Evolutionary conservation across 2,797 vertebrate species (phyloP).

Genomic region (Clarias pachynema): DNA sequence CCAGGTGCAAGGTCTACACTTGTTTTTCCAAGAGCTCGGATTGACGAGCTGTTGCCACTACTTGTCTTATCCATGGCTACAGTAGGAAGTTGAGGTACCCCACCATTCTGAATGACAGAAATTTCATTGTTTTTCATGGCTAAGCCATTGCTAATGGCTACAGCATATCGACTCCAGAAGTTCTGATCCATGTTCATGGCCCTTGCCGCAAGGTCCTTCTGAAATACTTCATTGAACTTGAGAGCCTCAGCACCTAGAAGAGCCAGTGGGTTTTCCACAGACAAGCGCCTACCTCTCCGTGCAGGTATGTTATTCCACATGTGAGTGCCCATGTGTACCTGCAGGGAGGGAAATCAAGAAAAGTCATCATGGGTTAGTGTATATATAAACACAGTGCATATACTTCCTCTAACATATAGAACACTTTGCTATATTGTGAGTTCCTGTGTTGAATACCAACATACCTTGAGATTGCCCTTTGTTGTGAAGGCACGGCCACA

Average conservation of each 20-base stretch:
- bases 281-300: slow-evolving; percentile 89
- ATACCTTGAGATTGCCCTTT: slow-evolving; percentile 98
- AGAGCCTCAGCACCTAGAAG: slow-evolving; percentile 86
- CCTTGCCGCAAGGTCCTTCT: slow-evolving; percentile 90
- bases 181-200: slow-evolving; percentile 92
- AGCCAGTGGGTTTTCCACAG: slow-evolving; percentile 93
- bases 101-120: slow-evolving; percentile 95
- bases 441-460: not conserved
- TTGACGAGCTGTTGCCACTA: slow-evolving; percentile 78
- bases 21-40: slow-evolving; percentile 84
- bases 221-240: slow-evolving; percentile 93
- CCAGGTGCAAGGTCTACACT: slow-evolving; percentile 81
- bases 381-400: not conserved
- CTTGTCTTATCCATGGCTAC: slow-evolving; percentile 86
- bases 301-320: slow-evolving; percentile 98
- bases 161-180: slow-evolving; percentile 95
- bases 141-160: slow-evolving; percentile 91
- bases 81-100: slow-evolving; percentile 86
- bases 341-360: slow-evolving; percentile 20
- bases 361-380: not conserved
- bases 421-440: no score
- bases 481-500: slow-evolving; percentile 98
- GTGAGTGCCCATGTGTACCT: slow-evolving; percentile 99
- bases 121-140: slow-evolving; percentile 98
- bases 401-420: not conserved